phyloP scores from a whole-genome alignment of 2,113 vertebrate genomes.

The Aphelocoma coerulescens region DNA sequence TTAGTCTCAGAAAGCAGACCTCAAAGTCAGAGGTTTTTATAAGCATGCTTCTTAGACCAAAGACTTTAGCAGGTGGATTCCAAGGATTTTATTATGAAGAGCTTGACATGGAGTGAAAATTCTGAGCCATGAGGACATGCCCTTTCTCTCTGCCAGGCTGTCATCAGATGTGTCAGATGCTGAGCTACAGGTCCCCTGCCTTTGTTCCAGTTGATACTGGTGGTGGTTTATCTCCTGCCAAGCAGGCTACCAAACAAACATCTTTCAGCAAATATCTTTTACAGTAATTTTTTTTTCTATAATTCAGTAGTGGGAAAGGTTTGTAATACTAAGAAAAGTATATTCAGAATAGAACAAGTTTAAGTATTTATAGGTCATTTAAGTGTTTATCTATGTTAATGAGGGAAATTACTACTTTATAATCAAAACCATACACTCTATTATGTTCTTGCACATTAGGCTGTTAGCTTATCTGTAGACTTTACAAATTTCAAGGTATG shows the following conservation, averaged over 20 bases:
- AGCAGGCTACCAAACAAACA: neutral
- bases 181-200: neutral
- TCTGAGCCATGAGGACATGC: neutral
- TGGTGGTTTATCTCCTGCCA: neutral
- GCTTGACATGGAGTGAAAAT: conserved; percentile 5
- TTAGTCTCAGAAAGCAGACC: conserved; percentile 37
- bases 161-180: neutral
- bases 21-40: conserved; percentile 46
- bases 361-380: neutral
- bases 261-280: neutral
- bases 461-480: neutral
- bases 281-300: neutral
- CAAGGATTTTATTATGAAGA: conserved; percentile 33
- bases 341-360: neutral
- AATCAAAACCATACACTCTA: neutral
- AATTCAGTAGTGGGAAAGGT: neutral
- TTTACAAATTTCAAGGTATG: neutral
- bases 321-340: neutral
- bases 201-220: neutral
- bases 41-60: conserved; percentile 39
- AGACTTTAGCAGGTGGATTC: conserved; percentile 28
- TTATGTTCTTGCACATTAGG: neutral
- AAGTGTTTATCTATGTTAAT: neutral
- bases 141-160: neutral
- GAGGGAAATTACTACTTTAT: neutral